A percentile compares a stretch with the other conserved stretches of the same genome.
These are phyloP conservation scores for Pocillopora verrucosa DNA, from an alignment of 64 coral and sea anemone genomes.

Conservation along the genomic window DNA sequence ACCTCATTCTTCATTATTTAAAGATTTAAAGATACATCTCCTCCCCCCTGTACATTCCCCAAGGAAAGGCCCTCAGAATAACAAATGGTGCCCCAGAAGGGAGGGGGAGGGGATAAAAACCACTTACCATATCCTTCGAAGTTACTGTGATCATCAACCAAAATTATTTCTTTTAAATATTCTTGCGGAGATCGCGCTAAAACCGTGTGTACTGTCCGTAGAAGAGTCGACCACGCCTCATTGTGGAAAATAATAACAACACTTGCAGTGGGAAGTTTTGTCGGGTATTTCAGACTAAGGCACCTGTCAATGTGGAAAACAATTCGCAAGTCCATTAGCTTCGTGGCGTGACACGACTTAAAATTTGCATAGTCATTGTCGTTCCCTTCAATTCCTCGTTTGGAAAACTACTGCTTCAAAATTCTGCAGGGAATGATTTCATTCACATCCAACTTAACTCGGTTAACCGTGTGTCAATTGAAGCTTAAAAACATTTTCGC, in stretches of 20 bases:
- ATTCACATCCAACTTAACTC: too few relatives aligned
- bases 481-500: neutral
- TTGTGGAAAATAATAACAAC: constrained; percentile 97
- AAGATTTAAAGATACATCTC: neutral
- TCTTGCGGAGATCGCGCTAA: constrained; percentile 70
- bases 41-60: neutral
- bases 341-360: neutral
- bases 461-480: too few relatives aligned
- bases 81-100: too few relatives aligned
- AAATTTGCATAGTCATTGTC: neutral
- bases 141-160: constrained; percentile 89
- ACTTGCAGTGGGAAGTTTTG: constrained; percentile 84
- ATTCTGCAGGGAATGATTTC: too few relatives aligned
- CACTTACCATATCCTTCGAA: constrained; percentile 71
- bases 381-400: neutral
- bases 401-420: neutral
- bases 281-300: constrained; percentile 65
- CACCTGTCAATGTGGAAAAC: constrained; percentile 54
- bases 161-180: constrained; percentile 81
- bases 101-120: neutral
- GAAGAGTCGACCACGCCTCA: constrained; percentile 93
- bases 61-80: neutral
- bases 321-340: neutral
- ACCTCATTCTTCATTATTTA: too few relatives aligned
- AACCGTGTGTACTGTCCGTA: constrained; percentile 87